A percentile compares a stretch with the other conserved stretches of the same genome.
phyloP scores from a whole-genome alignment of 2,797 vertebrate species.

The Spinibarbus caldwelli region DNA sequence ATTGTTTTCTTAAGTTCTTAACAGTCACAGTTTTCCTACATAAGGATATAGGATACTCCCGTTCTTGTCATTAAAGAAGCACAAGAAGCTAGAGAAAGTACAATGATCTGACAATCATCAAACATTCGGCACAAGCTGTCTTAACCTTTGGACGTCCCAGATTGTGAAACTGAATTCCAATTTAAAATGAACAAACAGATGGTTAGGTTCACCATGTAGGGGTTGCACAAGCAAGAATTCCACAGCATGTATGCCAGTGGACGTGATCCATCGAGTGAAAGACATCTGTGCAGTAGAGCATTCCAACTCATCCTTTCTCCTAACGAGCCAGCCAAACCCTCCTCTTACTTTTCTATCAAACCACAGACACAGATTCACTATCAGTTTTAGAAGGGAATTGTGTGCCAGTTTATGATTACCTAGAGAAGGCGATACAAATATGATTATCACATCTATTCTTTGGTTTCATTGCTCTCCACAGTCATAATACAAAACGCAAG shows the following conservation, averaged over 20 bases:
- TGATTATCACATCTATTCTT: background rate
- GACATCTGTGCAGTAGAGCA: slow-evolving; percentile 7
- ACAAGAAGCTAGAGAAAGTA: slow-evolving; percentile 40
- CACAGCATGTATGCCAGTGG: background rate
- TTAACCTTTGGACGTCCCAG: slow-evolving; percentile 22
- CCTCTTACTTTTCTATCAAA: background rate
- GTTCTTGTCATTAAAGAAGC: slow-evolving; percentile 29
- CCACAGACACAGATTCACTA: background rate
- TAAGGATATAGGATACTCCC: background rate
- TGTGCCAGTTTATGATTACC: slow-evolving; percentile 9
- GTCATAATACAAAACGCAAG: background rate
- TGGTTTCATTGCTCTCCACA: background rate
- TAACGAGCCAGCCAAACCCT: slow-evolving; percentile 24
- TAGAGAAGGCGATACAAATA: background rate
- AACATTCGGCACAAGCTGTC: slow-evolving; percentile 30
- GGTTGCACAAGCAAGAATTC: slow-evolving; percentile 18
- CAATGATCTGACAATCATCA: slow-evolving; percentile 49
- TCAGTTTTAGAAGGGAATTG: background rate
- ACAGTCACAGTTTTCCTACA: background rate
- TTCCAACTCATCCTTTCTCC: slow-evolving; percentile 29
- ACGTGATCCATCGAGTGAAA: background rate
- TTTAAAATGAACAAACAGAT: slow-evolving; percentile 31
- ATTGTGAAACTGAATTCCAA: slow-evolving; percentile 1
- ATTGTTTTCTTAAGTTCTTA: slow-evolving; percentile 4
- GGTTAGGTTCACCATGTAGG: slow-evolving; percentile 14